Evolutionary conservation across 2,797 vertebrate genomes (phyloP).

Genomic region (Taeniopygia guttata): DNA sequence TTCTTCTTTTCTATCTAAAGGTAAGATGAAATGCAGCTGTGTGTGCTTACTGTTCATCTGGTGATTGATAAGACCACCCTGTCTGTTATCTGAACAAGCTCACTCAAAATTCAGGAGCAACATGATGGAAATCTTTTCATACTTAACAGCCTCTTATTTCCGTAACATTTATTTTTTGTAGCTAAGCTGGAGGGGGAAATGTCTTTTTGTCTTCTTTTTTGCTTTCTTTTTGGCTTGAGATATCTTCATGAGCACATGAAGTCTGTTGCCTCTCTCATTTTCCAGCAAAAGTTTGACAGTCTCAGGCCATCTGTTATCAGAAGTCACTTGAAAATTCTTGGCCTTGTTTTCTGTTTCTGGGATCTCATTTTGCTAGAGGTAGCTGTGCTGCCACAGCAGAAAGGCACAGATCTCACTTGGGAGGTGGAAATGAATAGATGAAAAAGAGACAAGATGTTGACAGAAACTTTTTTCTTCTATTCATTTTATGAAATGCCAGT

Average conservation of each 20-base stretch:
- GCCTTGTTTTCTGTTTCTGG: slow-evolving; percentile 5
- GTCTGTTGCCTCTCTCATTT: neutral
- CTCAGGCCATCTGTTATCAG: neutral
- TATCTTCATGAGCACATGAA: neutral
- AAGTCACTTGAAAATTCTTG: slow-evolving; percentile 16
- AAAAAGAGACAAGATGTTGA: slow-evolving; percentile 11
- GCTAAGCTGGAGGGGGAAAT: neutral
- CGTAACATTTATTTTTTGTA: neutral
- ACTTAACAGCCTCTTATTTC: neutral
- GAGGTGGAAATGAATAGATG: neutral
- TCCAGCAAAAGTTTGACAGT: neutral
- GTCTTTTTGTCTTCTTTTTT: too few species aligned
- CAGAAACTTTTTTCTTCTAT: neutral
- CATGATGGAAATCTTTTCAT: neutral
- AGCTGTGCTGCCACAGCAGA: neutral
- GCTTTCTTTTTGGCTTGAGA: neutral
- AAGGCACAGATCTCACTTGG: neutral
- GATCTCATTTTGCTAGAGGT: neutral
- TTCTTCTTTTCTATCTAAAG: neutral
- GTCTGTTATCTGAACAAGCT: neutral
- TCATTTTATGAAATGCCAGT: neutral
- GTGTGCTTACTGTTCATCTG: neutral
- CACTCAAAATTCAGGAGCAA: neutral
- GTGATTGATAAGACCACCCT: neutral
- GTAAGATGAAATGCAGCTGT: neutral